Conservation (phyloP, 1,140 invertebrate species). For the Chrysopa pallens region DNA sequence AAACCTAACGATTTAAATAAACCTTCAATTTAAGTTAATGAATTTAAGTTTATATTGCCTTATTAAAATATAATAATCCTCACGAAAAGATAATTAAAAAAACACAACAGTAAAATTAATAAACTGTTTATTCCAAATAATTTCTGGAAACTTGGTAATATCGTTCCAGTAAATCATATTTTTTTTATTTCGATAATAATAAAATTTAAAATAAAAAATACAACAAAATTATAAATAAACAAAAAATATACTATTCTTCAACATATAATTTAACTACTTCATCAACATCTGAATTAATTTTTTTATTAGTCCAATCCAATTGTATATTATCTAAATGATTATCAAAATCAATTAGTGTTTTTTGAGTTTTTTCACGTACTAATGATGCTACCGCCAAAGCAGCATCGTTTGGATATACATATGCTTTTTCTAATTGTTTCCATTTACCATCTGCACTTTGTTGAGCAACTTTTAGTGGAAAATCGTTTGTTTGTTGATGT, state of each 20-base stretch:
- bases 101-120: too few species aligned
- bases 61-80: too few species aligned
- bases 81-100: too few species aligned
- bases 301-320: slow-evolving; percentile 63
- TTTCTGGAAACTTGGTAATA: too few species aligned
- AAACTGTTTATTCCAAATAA: too few species aligned
- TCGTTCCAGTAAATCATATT: too few species aligned
- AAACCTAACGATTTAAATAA: too few species aligned
- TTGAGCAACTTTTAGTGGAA: slow-evolving; percentile 50
- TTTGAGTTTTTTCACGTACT: slow-evolving; percentile 44
- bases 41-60: too few species aligned
- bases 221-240: neutral
- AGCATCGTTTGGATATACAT: slow-evolving; percentile 21
- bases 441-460: slow-evolving; percentile 47
- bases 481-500: slow-evolving; percentile 30
- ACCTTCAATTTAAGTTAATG: too few species aligned
- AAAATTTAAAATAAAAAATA: too few species aligned
- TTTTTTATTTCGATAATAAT: too few species aligned
- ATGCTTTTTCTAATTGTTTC: slow-evolving; percentile 27
- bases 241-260: neutral
- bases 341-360: slow-evolving; percentile 71
- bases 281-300: slow-evolving; percentile 37
- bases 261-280: slow-evolving; percentile 12
- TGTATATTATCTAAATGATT: slow-evolving; percentile 75
- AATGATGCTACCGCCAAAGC: slow-evolving; percentile 45